Base-by-base conservation (phyloP, 2,888 invertebrate genomes). In the Heliconius ismenius region DNA sequence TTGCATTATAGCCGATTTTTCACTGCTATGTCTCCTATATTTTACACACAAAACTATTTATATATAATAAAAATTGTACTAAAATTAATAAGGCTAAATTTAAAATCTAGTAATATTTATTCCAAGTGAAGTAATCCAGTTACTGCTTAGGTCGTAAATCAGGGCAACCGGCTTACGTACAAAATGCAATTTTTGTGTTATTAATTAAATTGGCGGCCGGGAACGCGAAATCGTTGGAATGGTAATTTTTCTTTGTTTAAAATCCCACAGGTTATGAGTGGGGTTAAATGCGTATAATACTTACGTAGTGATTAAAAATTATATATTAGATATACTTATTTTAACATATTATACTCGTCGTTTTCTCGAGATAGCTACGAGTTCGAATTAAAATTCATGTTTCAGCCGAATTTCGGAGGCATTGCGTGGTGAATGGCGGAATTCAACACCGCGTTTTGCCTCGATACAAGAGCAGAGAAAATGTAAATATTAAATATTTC, bases 131-230 rank as follows among this genome's bases (percentile, higher is more conserved):
- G 10, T 58, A 58, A 58, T 58, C 58, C 58, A 58, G 21, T n/a
- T 10, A n/a, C n/a, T 7, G n/a, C 10, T n/a, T 11, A 21, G 26
- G 10, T 49, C 21, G 32, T 75, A 69, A 70, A 69, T 70, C 49
- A 70, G 62, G 49, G 28, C 28, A 75, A 75, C 62, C 63, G 49
- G 63, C 9, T 75, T 49, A 69, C 43, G 62, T 13, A 39, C 11
- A 36, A 58, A 68, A 28, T 21, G 43, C 75, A 67, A n/a, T 75
- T 75, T 69, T 75, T 75, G 39, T 69, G 68, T 75, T 75, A 69
- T 69, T 64, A 70, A 72, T 70, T 70, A 72, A 64, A 70, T 21
- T 63, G 39, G 63, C 70, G 32, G n/a, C 26, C n/a, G 54, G 26
- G 43, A 49, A 64, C 63, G 10, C 64, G 63, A 54, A 76, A 70